Evolutionary conservation across 2,113 vertebrate species (phyloP).

Genomic region (Passerina amoena): DNA sequence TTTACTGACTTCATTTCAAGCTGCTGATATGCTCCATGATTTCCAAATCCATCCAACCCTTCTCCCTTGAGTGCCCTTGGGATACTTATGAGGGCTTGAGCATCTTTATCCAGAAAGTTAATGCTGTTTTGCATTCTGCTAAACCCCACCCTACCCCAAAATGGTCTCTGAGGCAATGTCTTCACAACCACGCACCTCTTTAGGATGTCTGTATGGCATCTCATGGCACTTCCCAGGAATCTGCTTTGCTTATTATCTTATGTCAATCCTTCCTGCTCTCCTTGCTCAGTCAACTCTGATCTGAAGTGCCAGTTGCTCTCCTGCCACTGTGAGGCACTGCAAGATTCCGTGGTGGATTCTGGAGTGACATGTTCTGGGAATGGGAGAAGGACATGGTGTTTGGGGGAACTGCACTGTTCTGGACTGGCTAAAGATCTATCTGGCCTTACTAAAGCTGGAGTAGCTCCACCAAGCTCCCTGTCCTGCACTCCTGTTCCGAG

Average conservation of each 20-base stretch:
- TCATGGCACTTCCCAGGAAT: background rate
- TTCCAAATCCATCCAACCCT: background rate
- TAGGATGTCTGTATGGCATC: background rate
- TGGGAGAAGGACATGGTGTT: background rate
- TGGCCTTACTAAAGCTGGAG: background rate
- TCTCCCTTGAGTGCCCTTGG: background rate
- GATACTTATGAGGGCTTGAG: background rate
- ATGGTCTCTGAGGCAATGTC: background rate
- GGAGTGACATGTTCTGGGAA: background rate
- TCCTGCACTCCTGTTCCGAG: background rate
- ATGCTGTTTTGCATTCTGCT: background rate
- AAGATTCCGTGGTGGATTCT: constrained; percentile 8
- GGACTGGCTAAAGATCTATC: background rate
- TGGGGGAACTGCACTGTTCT: background rate
- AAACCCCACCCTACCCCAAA: background rate
- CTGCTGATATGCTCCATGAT: background rate
- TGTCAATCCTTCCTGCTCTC: background rate
- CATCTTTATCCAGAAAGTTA: background rate
- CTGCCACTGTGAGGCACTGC: constrained; percentile 40
- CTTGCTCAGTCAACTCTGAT: background rate
- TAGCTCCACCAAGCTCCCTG: background rate
- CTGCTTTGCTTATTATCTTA: background rate
- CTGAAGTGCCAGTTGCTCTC: background rate
- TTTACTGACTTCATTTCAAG: background rate
- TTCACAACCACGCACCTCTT: fast-evolving